Base-by-base conservation (phyloP, 1,140 invertebrate genomes). In the Eufriesea mexicana region DNA sequence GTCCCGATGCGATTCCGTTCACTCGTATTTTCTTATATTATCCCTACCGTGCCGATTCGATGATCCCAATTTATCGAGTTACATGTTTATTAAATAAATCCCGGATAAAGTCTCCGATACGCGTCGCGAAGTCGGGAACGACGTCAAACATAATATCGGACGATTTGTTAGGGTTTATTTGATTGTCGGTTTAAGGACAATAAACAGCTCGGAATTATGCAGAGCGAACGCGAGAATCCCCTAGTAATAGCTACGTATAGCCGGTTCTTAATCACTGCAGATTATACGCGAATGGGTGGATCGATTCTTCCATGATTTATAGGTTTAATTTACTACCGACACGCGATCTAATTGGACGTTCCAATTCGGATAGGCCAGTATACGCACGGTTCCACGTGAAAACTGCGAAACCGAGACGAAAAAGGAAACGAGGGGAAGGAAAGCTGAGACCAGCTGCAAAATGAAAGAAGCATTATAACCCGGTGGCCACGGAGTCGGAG, bases 181-280 rank as follows among this genome's bases (percentile, higher is more conserved):
- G 79, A 57, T 75, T 28, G 72, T 57, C 45, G 49, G 59, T 74
- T 74, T 75, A 81, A 55, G 54, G 49, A 45, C 47, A 66, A 66
- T 66, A 81, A 81, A 73, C 71, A 55, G 70, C 6, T 55, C n/a
- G 16, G 55, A 66, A 74, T 81, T 74, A 74, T 81, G 61, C 59
- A 16, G 5, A 68, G 61, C 78, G 68, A 76, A 68, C 47, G 75
- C 42, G 62, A 49, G 62, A 42, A 78, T 78, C 70, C 64, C n/a
- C 16, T 68, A 42, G 51, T 70, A 75, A 85, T 78, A 73, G 62
- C 64, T 42, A 54, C 54, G 55, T 70, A 83, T 16, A 49, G 23
- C n/a, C 61, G 73, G 73, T 75, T 75, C 81, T 86, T 86, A 86
- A 86, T 86, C 80, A 87, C 55, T 61, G 67, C 61, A 71, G 81